These are phyloP conservation scores for Spermophilus dauricus DNA, from an alignment of 2,113 vertebrate species.

Conservation along the genomic window DNA sequence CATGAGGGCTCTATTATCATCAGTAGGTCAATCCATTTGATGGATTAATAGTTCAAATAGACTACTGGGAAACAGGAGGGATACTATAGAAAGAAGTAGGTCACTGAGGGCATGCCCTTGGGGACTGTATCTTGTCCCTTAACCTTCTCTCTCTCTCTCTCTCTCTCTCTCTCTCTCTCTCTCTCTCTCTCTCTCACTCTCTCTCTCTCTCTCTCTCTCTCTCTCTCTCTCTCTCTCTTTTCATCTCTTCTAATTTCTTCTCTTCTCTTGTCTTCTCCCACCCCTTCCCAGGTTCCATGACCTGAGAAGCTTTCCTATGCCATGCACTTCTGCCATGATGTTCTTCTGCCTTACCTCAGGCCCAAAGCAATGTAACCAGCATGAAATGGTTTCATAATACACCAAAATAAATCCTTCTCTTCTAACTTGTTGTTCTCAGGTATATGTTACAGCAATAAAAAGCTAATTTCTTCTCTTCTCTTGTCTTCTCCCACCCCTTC, in stretches of 20 bases:
- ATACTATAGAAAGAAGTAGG: neutral
- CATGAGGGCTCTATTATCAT: neutral
- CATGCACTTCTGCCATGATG: neutral
- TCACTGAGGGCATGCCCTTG: neutral
- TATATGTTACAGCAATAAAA: neutral
- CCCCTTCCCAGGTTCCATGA: too few relatives aligned
- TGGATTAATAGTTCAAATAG: neutral
- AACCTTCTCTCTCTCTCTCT: neutral
- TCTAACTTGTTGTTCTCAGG: neutral
- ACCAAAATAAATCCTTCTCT: neutral
- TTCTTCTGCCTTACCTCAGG: neutral
- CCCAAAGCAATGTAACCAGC: neutral
- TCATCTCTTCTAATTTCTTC: neutral
- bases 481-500: too few relatives aligned
- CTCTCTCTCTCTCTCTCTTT: too few relatives aligned
- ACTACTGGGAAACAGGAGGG: neutral
- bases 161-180: too few relatives aligned
- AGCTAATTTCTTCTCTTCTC: neutral
- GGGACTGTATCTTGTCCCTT: neutral
- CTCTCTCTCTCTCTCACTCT: too few relatives aligned
- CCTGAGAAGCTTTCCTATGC: neutral
- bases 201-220: too few relatives aligned
- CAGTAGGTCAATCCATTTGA: neutral
- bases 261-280: too few relatives aligned
- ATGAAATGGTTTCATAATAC: neutral